phyloP scores from a whole-genome alignment of 2,113 vertebrate species.

The Stigmatopora nigra region DNA sequence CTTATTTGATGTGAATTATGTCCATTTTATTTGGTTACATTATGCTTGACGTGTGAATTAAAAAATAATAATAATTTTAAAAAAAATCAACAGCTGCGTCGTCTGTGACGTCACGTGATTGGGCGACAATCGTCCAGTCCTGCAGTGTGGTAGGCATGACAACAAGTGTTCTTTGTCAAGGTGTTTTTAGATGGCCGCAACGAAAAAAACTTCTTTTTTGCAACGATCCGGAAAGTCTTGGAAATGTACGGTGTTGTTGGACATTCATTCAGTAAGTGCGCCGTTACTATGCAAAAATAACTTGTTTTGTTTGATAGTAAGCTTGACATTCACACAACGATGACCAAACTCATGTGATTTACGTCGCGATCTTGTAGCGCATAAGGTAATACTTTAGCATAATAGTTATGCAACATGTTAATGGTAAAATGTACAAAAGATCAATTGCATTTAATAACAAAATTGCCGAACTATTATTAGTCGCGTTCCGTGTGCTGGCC shows the following conservation, averaged over 20 bases:
- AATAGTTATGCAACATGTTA: background rate
- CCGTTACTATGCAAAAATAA: background rate
- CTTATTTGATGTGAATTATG: too few relatives aligned
- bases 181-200: conserved; percentile 43
- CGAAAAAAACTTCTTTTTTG: conserved; percentile 16
- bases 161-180: conserved; percentile 43
- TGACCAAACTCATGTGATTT: background rate
- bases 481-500: background rate
- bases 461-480: background rate
- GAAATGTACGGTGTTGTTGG: conserved; percentile 62
- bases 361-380: background rate
- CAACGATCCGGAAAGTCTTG: conserved; percentile 45
- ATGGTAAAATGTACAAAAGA: background rate
- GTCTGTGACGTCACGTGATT: conserved; percentile 47
- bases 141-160: conserved; percentile 52
- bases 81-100: background rate
- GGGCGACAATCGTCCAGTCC: background rate
- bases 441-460: background rate
- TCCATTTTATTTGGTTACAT: too few relatives aligned
- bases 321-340: background rate
- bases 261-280: conserved; percentile 64
- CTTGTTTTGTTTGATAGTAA: background rate
- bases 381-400: background rate
- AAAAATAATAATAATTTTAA: background rate
- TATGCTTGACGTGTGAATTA: too few relatives aligned